Evolutionary conservation across 2,797 vertebrate species (phyloP).

Genomic region (Pogoniulus pusillus): DNA sequence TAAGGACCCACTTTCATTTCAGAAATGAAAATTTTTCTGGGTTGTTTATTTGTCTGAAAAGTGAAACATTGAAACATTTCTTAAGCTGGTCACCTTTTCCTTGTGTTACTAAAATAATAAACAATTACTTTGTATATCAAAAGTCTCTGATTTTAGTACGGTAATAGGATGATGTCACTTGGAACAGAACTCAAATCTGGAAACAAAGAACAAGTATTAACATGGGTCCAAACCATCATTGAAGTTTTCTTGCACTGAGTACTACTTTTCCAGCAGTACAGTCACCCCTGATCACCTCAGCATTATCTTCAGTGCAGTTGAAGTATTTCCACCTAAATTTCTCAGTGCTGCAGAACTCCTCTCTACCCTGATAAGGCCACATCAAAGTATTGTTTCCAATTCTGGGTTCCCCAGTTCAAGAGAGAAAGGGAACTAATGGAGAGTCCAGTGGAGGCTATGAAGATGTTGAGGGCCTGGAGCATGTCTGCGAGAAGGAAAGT

Average conservation of each 20-base stretch:
- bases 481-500: too few species aligned
- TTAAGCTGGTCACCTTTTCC: background rate
- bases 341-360: background rate
- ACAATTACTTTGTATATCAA: background rate
- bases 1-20: background rate
- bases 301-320: conserved; percentile 9
- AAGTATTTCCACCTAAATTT: conserved; percentile 29
- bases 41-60: background rate
- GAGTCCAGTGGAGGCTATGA: too few species aligned
- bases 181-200: background rate
- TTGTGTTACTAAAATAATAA: background rate
- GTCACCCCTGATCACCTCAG: conserved; percentile 1
- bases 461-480: too few species aligned
- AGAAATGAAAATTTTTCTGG: background rate
- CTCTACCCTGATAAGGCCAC: too few species aligned
- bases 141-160: background rate
- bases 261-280: background rate
- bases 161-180: background rate
- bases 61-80: background rate
- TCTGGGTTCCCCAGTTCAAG: too few species aligned
- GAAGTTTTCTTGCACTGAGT: background rate
- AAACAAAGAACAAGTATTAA: conserved; percentile 2
- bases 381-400: too few species aligned
- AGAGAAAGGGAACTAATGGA: too few species aligned
- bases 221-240: background rate